Base-by-base conservation (phyloP, 2,888 invertebrate species). In the Xanthia icteritia region DNA sequence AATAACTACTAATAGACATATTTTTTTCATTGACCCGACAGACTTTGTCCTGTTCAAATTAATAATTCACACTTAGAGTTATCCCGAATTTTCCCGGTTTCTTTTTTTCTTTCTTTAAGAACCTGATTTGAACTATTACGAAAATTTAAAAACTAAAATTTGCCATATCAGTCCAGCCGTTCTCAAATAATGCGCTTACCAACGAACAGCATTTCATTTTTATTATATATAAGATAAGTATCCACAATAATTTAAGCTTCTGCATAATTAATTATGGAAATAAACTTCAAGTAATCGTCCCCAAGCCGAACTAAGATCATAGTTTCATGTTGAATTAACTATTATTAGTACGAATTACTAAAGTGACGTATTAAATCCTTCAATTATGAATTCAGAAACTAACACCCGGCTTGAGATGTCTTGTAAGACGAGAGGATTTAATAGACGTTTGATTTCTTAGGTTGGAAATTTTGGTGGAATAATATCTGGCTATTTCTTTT, bases 301-400 rank as follows among this genome's bases (percentile, higher is more conserved):
- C 20, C 0, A 73, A 39, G 20, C 36, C 66, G 13, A 73, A 67
- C 54, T 36, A 20, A 51, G 60, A 70, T 77, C 56, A 72, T 69
- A 77, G 71, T 75, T 68, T 69, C 42, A 72, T 13, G 36, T 48
- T 15, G 39, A 61, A 76, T 78, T 27, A 70, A 73, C 64, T 61
- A 73, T 60, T 79, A 73, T 71, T 69, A 77, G 27, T 13, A 9
- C 60, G 51, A 36, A 48, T 71, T 73, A 70, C 36, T 58, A n/a
- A 60, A 76, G n/a, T 81, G 79, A 77, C 83, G 45, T 63, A 42
- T 65, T 76, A 78, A 87, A 83, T 67, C 81, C 71, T 69, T 72
- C 77, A 60, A 82, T 82, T 79, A 82, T 73, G 63, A 58, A 88
- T 88, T 85, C 81, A 77, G 79, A 76, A 83, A 76, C 77, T 75